phyloP scores from a whole-genome alignment of 2,888 invertebrate genomes.

The Carpatolechia fugitivella region DNA sequence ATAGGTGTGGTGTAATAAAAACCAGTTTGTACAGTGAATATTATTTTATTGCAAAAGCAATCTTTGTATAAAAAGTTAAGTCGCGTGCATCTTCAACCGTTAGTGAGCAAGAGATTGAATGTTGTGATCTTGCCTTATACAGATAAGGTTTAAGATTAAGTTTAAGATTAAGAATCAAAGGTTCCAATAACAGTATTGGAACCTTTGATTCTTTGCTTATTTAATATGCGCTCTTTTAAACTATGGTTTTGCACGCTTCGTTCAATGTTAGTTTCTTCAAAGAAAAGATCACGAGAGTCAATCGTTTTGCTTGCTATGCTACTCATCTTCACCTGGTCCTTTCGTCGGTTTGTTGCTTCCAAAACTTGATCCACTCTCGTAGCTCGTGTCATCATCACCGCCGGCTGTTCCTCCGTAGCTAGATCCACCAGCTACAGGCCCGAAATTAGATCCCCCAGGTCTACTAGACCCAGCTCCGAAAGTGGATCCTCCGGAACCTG shows the following conservation, averaged over 20 bases:
- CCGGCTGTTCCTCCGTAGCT: slow-evolving; percentile 10
- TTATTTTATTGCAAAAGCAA: slow-evolving; percentile 73
- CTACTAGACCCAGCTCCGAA: slow-evolving; percentile 16
- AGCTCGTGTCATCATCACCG: slow-evolving; percentile 41
- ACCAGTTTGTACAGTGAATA: slow-evolving; percentile 72
- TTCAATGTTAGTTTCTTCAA: neutral
- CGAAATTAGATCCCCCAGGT: slow-evolving; percentile 11
- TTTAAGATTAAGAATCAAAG: too few relatives aligned
- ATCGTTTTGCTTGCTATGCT: slow-evolving; percentile 54
- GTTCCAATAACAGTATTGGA: too few relatives aligned
- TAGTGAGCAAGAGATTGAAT: slow-evolving; percentile 53
- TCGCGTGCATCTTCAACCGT: slow-evolving; percentile 55
- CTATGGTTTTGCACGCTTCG: neutral
- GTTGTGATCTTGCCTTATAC: slow-evolving; percentile 59
- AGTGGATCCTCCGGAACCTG: slow-evolving; percentile 13
- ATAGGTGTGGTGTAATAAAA: slow-evolving; percentile 76
- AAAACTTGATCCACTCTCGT: slow-evolving; percentile 51
- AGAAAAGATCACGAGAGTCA: slow-evolving; percentile 67
- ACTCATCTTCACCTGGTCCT: slow-evolving; percentile 73
- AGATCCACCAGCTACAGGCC: slow-evolving; percentile 1
- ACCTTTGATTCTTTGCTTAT: neutral
- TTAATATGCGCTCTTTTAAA: neutral
- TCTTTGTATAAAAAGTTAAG: slow-evolving; percentile 41
- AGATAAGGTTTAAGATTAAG: too few relatives aligned
- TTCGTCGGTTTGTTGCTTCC: slow-evolving; percentile 34